Evolutionary conservation across 2,113 vertebrate genomes (phyloP).

Genomic region (Indicator maculatus): DNA sequence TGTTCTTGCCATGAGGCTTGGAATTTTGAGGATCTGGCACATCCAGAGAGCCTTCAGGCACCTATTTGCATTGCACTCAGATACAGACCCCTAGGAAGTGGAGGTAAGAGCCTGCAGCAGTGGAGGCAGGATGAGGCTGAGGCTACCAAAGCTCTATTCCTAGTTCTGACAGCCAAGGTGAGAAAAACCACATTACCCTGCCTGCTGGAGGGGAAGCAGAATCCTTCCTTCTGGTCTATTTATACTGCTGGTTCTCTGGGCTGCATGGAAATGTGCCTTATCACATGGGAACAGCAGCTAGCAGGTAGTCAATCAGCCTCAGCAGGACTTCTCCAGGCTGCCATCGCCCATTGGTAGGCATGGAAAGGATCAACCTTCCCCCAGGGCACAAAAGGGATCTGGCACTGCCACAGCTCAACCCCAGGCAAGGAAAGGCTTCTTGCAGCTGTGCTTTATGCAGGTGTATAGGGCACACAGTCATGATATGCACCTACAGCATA

Average conservation of each 20-base stretch:
- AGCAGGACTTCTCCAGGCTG: neutral
- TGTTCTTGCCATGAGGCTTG: neutral
- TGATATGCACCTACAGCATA: accelerated
- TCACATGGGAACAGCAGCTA: neutral
- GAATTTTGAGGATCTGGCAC: neutral
- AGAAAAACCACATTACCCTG: neutral
- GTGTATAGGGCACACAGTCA: neutral
- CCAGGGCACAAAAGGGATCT: neutral
- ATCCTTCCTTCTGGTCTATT: slow-evolving; percentile 4
- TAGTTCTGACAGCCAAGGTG: slow-evolving; percentile 21
- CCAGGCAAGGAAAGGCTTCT: neutral
- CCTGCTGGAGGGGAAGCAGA: slow-evolving; percentile 19
- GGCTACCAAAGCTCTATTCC: slow-evolving; percentile 17
- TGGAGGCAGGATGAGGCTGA: neutral
- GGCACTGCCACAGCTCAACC: neutral
- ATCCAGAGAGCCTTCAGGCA: neutral
- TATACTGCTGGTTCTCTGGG: neutral
- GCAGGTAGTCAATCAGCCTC: neutral
- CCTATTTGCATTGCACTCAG: neutral
- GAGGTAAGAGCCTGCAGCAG: neutral
- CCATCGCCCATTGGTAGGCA: neutral
- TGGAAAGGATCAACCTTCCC: neutral
- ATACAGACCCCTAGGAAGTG: neutral
- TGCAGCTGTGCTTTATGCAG: neutral
- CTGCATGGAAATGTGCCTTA: neutral